phyloP scores from a whole-genome alignment of 1,140 invertebrate species.

The Dendroctonus ponderosae region DNA sequence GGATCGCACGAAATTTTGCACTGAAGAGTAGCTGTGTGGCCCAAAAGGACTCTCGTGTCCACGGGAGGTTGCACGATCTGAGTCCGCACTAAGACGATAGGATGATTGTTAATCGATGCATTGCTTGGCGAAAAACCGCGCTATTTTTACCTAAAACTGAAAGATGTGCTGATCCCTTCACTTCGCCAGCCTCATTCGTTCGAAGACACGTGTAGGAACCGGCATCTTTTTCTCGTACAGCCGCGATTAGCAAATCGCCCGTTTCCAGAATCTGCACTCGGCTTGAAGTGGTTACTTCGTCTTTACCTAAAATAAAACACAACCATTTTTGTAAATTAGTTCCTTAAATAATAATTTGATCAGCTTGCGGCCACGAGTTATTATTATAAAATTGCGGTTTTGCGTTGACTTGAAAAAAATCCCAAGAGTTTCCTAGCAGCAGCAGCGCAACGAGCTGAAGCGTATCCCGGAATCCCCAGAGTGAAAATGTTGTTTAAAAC shows the following conservation, averaged over 20 bases:
- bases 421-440: no score
- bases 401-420: neutral
- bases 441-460: no score
- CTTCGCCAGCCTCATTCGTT: slow-evolving; percentile 83
- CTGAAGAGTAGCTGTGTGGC: slow-evolving; percentile 85
- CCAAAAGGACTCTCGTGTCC: slow-evolving; percentile 83
- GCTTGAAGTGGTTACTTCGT: slow-evolving; percentile 59
- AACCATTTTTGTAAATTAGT: neutral
- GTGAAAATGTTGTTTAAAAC: no score
- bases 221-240: slow-evolving; percentile 74
- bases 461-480: no score
- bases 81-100: slow-evolving; percentile 70
- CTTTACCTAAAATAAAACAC: slow-evolving; percentile 45
- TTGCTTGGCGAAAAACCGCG: neutral
- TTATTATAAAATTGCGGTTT: neutral
- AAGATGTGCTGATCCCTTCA: slow-evolving; percentile 78
- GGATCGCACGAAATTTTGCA: slow-evolving; percentile 93
- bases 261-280: slow-evolving; percentile 80
- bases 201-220: slow-evolving; percentile 88
- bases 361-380: neutral
- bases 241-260: slow-evolving; percentile 84
- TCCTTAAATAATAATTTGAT: no score
- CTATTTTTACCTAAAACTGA: slow-evolving; percentile 72
- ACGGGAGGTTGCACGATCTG: slow-evolving; percentile 90
- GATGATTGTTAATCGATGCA: neutral